Base-by-base conservation (phyloP, 1,140 invertebrate species). In the Homarus americanus region DNA sequence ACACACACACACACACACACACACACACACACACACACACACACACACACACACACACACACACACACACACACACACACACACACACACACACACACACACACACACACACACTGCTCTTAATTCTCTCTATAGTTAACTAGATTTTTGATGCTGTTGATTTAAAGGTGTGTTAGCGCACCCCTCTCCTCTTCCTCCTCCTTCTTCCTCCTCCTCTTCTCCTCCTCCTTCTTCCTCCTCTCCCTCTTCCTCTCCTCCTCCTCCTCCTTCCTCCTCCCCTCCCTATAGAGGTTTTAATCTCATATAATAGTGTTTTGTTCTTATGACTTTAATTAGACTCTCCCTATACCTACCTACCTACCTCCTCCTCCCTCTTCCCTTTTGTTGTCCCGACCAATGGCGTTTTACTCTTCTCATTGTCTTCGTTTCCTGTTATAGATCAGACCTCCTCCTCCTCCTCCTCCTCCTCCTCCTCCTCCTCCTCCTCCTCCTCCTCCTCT, bases 371-470 rank as follows among this genome's bases (percentile, higher is more conserved):
- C n/a, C n/a, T n/a, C n/a, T 49, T 5, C n/a, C 5, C 63, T 69
- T 69, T 69, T 69, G 63, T 69, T n/a, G 63, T 32, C 63, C 63
- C 12, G 9, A 17, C 63, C 63, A 32, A 69, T 1, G 24, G 63
- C 28, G 63, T 69, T 69, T 69, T 69, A 12, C 63, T 32, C 63
- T 69, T 69, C 63, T 15, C 28, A 69, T 69, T 69, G 63, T 69
- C 63, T 24, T 28, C 63, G n/a, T 69, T 63, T 69, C 63, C 63
- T 69, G 63, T 5, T 32, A 28, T 69, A 69, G n/a, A 69, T 69
- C 63, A 69, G 12, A n/a, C 63, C 63, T 24, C 63, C 63, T 20
- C 28, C 32, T 69, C n/a, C n/a, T n/a, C n/a, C n/a, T n/a, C n/a
- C n/a, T n/a, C n/a, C n/a, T n/a, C n/a, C n/a, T n/a, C n/a, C n/a